Base-by-base conservation (phyloP, 2,888 invertebrate genomes). In the Mesoligia furuncula region DNA sequence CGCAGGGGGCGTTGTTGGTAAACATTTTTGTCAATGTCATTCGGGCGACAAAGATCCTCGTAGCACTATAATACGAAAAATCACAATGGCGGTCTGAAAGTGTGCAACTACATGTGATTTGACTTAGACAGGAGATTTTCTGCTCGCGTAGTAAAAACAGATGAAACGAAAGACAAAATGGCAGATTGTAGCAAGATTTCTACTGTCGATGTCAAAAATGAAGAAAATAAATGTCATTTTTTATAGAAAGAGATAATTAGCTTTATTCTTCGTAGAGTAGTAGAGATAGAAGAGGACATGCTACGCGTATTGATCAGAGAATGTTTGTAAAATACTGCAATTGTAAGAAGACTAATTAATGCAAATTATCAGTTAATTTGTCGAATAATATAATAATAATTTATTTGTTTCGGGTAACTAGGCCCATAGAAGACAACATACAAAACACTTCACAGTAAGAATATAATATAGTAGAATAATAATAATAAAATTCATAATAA, bases 361-460 rank as follows among this genome's bases (percentile, higher is more conserved):
- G 36, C 36, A n/a, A 68, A n/a, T 48, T n/a, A n/a, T 24, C 20
- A 42, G 20, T 70, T 70, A 70, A 3, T 67, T 68, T 72, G 31
- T 13, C n/a, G 31, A 45, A n/a, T n/a, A n/a, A n/a, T n/a, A 31
- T 31, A 31, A 31, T 31, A 31, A 31, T 31, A 31, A 31, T 31
- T 31, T 3, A 31, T 31, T 31, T 31, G 3, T 31, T 31, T 31
- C 31, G 31, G 31, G 31, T 31, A 31, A 31, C 31, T 31, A 31
- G 31, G 31, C 31, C 31, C 31, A 31, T 31, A 31, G 31, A 31
- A 31, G 31, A 31, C 31, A 31, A 31, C 31, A 3, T 31, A 31
- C 31, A 31, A 31, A 3, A 31, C 31, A 31, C 3, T 31, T 31
- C 31, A 31, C 31, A 31, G 2, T 31, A 31, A 31, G 2, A 31